Evolutionary conservation across 2,888 invertebrate genomes (phyloP), one percentile per base, ranked within the genome.

Genomic region (Caradrina kadenii): DNA sequence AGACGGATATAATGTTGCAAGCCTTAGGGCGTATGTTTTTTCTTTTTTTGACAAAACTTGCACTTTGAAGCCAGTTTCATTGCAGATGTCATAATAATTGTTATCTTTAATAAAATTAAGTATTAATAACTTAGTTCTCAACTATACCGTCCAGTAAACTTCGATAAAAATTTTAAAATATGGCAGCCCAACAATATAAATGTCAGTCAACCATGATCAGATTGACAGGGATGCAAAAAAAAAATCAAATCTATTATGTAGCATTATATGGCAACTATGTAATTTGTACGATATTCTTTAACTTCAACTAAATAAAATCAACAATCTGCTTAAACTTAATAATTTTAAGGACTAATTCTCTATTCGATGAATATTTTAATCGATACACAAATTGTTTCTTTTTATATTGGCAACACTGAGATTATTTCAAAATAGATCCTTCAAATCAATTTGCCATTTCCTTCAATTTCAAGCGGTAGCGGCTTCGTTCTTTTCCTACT

Each of bases 1-100:
- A 92, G 92, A 90, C 80, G 73, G 74, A 71, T 62, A 42, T 35
- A 71, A 87, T 92, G 92, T 92, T 94, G 92, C 93, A 84, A 92
- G 82, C 63, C 63, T 72, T 26, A 15, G 26, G 56, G 39, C 19
- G 45, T 45, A 42, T 73, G 35, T 71, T 70, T 79, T 74, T 45
- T 69, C 73, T 74, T 60, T 50, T 45, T 67, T 50, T 63, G 21
- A 59, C 42, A 65, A 7, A 19, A 8, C 11, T 39, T 22, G 17
- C 0, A 42, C 53, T 53, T 69, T 17, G 1, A 50, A 13, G 73
- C 80, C 82, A 80, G 79, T 59, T 45, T 54, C 52, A 64, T 11
- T 10, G 1, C 0, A 3, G 8, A 39, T 39, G 39, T 42, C 5
- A 17, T 48, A 19, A 7, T 0, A 10, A 13, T 7, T 0, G 15